Percentiles rank a stretch among this genome's conserved stretches.
Evolutionary conservation across 2,888 invertebrate species (phyloP).

Genomic region (Bursaphelenchus okinawaensis): DNA sequence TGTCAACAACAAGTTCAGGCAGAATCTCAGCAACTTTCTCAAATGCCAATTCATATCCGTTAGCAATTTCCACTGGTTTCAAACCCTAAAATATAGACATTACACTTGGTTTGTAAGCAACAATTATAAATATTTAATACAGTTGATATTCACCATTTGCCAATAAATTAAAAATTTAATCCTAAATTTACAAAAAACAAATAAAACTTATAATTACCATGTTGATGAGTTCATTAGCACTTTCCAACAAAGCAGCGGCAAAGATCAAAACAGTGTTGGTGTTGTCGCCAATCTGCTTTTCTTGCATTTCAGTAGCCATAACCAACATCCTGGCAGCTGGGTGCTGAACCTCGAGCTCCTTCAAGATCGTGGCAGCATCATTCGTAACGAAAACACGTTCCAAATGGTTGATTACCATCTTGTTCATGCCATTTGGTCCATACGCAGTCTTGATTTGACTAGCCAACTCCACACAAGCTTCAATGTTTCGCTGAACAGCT

Average conservation of each 20-base stretch:
- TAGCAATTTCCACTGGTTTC: slow-evolving; percentile 90
- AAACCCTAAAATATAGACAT: slow-evolving; percentile 73
- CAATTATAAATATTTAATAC: no score
- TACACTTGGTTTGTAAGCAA: no score
- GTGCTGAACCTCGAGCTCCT: slow-evolving; percentile 73
- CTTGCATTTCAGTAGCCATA: slow-evolving; percentile 93
- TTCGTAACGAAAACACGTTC: slow-evolving; percentile 98
- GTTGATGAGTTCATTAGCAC: slow-evolving; percentile 82
- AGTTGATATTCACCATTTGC: no score
- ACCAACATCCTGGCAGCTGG: slow-evolving; percentile 95
- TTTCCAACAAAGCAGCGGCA: slow-evolving; percentile 82
- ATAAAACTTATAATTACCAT: slow-evolving; percentile 61
- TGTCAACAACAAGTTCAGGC: slow-evolving; percentile 63
- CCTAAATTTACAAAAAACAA: background rate
- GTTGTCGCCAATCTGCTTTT: slow-evolving; percentile 76
- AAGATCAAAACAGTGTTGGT: slow-evolving; percentile 95
- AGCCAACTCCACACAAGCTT: slow-evolving; percentile 89
- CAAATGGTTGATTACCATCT: slow-evolving; percentile 98
- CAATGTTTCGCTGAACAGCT: slow-evolving; percentile 87
- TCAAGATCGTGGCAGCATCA: slow-evolving; percentile 95
- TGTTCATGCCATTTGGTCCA: slow-evolving; percentile 93
- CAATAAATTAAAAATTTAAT: slow-evolving; percentile 1
- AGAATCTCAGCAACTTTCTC: slow-evolving; percentile 83
- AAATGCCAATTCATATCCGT: slow-evolving; percentile 85
- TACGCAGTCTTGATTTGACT: slow-evolving; percentile 88